A percentile compares a stretch with the other conserved stretches of the same genome.
These are phyloP conservation scores for Phylloscopus collybita DNA, from an alignment of 2,797 vertebrate genomes.

Conservation along the genomic window DNA sequence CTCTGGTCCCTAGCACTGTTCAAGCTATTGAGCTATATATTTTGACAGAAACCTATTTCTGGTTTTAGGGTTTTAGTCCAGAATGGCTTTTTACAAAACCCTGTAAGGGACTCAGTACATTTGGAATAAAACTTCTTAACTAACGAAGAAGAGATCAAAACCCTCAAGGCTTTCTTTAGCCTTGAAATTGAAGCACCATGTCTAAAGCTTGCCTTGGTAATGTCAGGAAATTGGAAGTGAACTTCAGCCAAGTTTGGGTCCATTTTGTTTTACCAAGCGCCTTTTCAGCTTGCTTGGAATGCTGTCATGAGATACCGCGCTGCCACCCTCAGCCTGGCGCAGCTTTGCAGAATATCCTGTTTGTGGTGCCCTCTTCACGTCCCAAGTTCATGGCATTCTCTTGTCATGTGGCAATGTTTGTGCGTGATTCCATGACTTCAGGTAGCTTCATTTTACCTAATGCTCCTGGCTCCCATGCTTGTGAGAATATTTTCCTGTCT, in stretches of 20 bases:
- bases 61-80: background rate
- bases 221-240: background rate
- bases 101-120: background rate
- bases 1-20: background rate
- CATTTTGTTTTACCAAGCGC: background rate
- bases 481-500: background rate
- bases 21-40: background rate
- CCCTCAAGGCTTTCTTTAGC: background rate
- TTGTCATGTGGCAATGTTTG: background rate
- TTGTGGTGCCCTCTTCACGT: background rate
- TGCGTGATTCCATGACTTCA: background rate
- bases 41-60: background rate
- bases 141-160: background rate
- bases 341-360: background rate
- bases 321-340: background rate
- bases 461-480: background rate
- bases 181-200: background rate
- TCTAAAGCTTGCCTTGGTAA: background rate
- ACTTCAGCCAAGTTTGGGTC: background rate
- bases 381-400: background rate
- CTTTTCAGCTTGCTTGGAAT: slow-evolving; percentile 17
- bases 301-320: fast-evolving
- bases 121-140: background rate
- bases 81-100: background rate
- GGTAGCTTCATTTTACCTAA: background rate